These are phyloP conservation scores for Stegastes partitus DNA, from an alignment of 2,113 vertebrate genomes.

Conservation along the genomic window DNA sequence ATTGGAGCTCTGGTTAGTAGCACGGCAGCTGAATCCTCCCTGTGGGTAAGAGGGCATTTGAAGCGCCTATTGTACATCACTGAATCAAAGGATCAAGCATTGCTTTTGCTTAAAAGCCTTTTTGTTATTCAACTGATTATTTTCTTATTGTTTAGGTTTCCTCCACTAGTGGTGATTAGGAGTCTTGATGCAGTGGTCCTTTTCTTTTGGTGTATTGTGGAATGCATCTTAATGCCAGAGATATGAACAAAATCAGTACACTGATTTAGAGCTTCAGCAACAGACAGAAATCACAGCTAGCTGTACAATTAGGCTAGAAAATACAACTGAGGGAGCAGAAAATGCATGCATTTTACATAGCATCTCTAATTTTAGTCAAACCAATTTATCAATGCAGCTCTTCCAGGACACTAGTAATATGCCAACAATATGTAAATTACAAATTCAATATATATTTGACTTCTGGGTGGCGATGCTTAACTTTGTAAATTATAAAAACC, in stretches of 20 bases:
- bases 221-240: slow-evolving; percentile 62
- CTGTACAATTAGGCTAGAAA: slow-evolving; percentile 6
- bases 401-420: not conserved
- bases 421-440: not conserved
- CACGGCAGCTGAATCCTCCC: slow-evolving; percentile 83
- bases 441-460: slow-evolving; percentile 21
- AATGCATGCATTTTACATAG: not conserved
- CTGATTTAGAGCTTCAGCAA: slow-evolving; percentile 40
- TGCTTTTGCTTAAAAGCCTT: slow-evolving; percentile 77
- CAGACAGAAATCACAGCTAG: slow-evolving; percentile 6
- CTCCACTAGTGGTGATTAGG: slow-evolving; percentile 75
- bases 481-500: slow-evolving; percentile 27
- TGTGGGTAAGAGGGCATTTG: slow-evolving; percentile 82
- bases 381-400: not conserved
- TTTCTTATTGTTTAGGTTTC: slow-evolving; percentile 75
- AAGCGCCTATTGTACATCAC: slow-evolving; percentile 79
- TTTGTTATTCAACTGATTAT: slow-evolving; percentile 82
- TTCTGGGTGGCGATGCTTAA: not conserved
- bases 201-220: slow-evolving; percentile 59
- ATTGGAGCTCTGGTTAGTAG: slow-evolving; percentile 79
- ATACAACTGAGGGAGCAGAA: not conserved
- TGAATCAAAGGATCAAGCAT: slow-evolving; percentile 82
- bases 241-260: slow-evolving; percentile 40
- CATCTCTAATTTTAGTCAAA: not conserved
- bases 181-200: slow-evolving; percentile 60